These are phyloP conservation scores for Spodoptera frugiperda DNA, from an alignment of 1,140 invertebrate species.

Conservation along the genomic window DNA sequence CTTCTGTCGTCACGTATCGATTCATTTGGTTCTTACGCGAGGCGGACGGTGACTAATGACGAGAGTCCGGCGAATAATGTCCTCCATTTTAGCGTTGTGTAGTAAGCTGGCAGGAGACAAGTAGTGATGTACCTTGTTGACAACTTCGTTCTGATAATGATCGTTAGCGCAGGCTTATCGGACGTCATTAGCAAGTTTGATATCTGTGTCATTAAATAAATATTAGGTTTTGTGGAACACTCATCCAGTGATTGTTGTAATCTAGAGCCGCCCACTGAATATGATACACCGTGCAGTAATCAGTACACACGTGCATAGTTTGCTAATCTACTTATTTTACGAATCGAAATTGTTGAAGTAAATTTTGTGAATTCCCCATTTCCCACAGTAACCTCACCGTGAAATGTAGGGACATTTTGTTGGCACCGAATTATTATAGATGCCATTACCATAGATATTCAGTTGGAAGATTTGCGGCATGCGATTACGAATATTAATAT, in stretches of 20 bases:
- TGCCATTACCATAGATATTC: conserved; percentile 38
- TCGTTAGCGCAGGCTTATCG: conserved; percentile 17
- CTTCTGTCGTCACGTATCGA: conserved; percentile 46
- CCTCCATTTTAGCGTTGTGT: conserved; percentile 27
- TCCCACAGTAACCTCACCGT: conserved; percentile 24
- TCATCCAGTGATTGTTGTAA: conserved; percentile 15
- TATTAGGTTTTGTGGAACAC: conserved; percentile 5
- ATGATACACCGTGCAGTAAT: conserved; percentile 13
- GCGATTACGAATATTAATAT: conserved; percentile 44
- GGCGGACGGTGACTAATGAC: conserved; percentile 45
- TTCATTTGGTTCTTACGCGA: conserved; percentile 47
- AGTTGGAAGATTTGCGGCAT: conserved; percentile 34
- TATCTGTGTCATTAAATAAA: conserved; percentile 32
- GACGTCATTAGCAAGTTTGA: conserved; percentile 23
- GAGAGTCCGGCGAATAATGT: conserved; percentile 33
- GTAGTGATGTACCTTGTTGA: conserved; percentile 29
- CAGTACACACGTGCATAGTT: conserved; percentile 2
- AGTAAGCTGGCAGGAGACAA: conserved; percentile 34
- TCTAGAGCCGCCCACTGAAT: conserved; percentile 36
- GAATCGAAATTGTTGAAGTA: conserved; percentile 5
- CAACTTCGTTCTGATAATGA: conserved; percentile 36
- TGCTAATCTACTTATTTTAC: background rate
- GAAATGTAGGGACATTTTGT: conserved; percentile 19
- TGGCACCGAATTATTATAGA: conserved; percentile 39
- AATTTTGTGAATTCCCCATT: conserved; percentile 21